Conservation (phyloP, 35 echinoderm and acorn worm species). For the Apostichopus japonicus region DNA sequence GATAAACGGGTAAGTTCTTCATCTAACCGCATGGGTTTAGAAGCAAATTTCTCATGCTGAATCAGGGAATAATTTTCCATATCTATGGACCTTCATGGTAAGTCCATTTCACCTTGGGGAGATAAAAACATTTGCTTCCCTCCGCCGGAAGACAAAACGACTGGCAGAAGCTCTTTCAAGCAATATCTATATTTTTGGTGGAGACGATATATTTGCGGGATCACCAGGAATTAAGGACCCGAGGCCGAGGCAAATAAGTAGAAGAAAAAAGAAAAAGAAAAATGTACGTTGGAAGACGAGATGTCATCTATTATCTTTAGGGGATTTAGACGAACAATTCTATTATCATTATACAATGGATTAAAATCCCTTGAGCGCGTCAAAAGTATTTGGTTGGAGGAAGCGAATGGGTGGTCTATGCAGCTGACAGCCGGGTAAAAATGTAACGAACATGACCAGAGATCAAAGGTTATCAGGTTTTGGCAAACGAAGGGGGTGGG, state of each 20-base stretch:
- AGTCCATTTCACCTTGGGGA: conserved; percentile 12
- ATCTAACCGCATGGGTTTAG: background rate
- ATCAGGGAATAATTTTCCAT: background rate
- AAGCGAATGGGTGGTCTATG: background rate
- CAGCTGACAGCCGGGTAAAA: background rate
- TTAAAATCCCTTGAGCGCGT: background rate
- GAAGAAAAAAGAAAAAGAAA: background rate
- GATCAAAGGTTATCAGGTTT: background rate
- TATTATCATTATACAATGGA: background rate
- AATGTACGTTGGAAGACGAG: background rate
- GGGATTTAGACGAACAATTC: background rate
- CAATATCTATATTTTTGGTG: background rate
- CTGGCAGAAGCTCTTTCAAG: background rate
- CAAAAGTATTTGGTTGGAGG: background rate
- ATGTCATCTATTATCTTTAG: background rate
- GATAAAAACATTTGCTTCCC: background rate
- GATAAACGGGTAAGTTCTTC: too few species aligned
- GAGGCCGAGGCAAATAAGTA: background rate
- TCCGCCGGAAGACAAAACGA: background rate
- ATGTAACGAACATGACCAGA: background rate
- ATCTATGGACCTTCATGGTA: background rate
- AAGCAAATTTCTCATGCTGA: background rate
- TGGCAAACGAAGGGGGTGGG: background rate
- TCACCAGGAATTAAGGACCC: background rate
- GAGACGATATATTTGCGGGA: background rate